Evolutionary conservation across 2,888 invertebrate genomes (phyloP), one percentile per base, ranked within the genome.

Genomic region (Eupithecia dodoneata): DNA sequence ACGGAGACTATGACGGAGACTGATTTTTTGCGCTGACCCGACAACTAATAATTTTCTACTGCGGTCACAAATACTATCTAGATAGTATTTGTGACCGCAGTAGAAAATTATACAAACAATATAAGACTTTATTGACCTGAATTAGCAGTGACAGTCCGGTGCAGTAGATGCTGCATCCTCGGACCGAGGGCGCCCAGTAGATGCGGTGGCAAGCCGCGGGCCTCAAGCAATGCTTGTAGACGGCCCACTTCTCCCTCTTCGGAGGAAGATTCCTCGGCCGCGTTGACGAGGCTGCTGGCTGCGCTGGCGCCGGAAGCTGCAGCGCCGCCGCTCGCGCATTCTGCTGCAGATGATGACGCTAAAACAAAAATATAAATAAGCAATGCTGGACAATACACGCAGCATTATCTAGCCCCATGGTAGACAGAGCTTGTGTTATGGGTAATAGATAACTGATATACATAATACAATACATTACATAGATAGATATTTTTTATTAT

Each of bases 221-320:
- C 98, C 94, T 99, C 99, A 74, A 99, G 96, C 85, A 99, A 94
- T 44, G 99, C 99, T 92, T 99, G 99, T 77, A 99, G 96, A 72
- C 99, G 97, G 63, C 99, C 99, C 89, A 99, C 99, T 94, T 99
- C 99, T 85, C 98, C 98, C 90, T 99, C 99, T 93, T 99, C 99
- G 2, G 94, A 94, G 9, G 95, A 95, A 12, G 95, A 95, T 88
- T 95, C 95, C 86, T 94, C 95, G 84, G 94, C 93, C 90, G 98
- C 98, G 59, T 73, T 78, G 0, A 85, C 86, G 45, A 85, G 86
- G 55, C 86, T 85, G 67, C 85, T 85, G 66, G 85, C 92, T 83
- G 91, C 89, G 49, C 76, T 79, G 73, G 89, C 94, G 85, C 87
- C 89, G 75, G 87, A 88, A 41, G 88, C 88, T 44, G 89, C 91